These are phyloP conservation scores for Cassiopea andromeda DNA, from an alignment of 30 jellyfish, hydroid and myxozoan genomes.

Conservation along the genomic window DNA sequence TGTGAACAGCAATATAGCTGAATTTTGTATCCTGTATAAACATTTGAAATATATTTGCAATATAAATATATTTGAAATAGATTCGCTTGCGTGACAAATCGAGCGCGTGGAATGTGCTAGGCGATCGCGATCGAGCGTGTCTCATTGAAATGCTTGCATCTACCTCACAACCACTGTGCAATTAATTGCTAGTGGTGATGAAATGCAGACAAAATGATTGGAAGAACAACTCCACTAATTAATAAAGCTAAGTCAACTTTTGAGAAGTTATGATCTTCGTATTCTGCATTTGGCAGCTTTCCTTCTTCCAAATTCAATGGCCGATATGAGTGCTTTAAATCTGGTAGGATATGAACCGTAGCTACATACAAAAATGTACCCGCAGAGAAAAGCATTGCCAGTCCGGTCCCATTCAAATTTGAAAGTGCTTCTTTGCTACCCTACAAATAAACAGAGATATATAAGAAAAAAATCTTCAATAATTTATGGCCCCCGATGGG, in stretches of 20 bases:
- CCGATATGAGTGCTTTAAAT: conserved; percentile 51
- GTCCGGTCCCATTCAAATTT: conserved; percentile 87
- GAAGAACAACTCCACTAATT: conserved; percentile 79
- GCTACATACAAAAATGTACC: conserved; percentile 99
- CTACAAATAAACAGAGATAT: conserved; percentile 44
- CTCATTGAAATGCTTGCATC: too few species aligned
- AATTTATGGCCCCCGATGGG: too few species aligned
- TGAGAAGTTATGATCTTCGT: conserved; percentile 50
- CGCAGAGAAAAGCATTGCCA: conserved; percentile 97
- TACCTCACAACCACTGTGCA: too few species aligned
- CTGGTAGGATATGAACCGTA: conserved; percentile 98
- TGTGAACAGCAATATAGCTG: too few species aligned
- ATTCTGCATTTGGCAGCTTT: conserved; percentile 21
- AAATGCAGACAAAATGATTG: conserved; percentile 81
- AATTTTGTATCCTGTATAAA: too few species aligned
- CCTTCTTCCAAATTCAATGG: conserved; percentile 71
- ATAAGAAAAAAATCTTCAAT: too few species aligned
- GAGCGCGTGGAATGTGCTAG: too few species aligned
- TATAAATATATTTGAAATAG: too few species aligned
- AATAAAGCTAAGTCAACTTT: conserved; percentile 71
- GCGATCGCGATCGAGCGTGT: too few species aligned
- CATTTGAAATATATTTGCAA: too few species aligned
- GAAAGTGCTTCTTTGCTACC: conserved; percentile 91
- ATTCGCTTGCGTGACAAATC: too few species aligned
- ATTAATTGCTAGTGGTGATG: conserved; percentile 73